These are phyloP conservation scores for Rhabdomys pumilio DNA, from an alignment of 2,797 vertebrate genomes.

Conservation along the genomic window DNA sequence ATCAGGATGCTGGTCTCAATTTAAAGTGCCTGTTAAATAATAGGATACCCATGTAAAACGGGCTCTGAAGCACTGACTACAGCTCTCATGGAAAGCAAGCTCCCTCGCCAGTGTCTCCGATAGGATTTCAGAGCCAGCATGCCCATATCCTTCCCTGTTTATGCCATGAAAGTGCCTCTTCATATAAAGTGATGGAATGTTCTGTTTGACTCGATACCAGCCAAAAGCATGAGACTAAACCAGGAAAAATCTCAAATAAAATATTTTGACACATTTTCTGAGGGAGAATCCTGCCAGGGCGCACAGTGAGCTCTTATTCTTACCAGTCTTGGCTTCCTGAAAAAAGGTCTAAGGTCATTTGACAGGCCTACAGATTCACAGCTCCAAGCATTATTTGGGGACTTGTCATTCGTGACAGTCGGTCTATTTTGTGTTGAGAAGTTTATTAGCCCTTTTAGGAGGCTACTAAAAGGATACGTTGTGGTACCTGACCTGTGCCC, in stretches of 20 bases:
- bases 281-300: constrained; percentile 65
- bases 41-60: constrained; percentile 90
- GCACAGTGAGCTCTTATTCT: constrained; percentile 43
- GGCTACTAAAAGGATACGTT: constrained; percentile 52
- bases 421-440: constrained; percentile 60
- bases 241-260: constrained; percentile 78
- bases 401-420: constrained; percentile 32
- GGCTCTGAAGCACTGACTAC: constrained; percentile 84
- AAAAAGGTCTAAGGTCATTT: not conserved
- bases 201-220: constrained; percentile 80
- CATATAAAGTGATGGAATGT: constrained; percentile 81
- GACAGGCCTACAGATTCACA: constrained; percentile 1
- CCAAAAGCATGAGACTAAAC: constrained; percentile 73
- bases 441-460: constrained; percentile 65
- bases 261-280: constrained; percentile 62
- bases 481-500: not conserved
- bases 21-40: constrained; percentile 92
- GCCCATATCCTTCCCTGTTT: constrained; percentile 65
- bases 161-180: constrained; percentile 80
- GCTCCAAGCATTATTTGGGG: constrained; percentile 55
- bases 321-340: not conserved
- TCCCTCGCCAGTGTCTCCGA: constrained; percentile 83
- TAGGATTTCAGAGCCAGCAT: constrained; percentile 80
- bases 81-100: constrained; percentile 81
- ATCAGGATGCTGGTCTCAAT: constrained; percentile 93